These are phyloP conservation scores for Leptodactylus fuscus DNA, from an alignment of 2,113 vertebrate species.

Conservation along the genomic window DNA sequence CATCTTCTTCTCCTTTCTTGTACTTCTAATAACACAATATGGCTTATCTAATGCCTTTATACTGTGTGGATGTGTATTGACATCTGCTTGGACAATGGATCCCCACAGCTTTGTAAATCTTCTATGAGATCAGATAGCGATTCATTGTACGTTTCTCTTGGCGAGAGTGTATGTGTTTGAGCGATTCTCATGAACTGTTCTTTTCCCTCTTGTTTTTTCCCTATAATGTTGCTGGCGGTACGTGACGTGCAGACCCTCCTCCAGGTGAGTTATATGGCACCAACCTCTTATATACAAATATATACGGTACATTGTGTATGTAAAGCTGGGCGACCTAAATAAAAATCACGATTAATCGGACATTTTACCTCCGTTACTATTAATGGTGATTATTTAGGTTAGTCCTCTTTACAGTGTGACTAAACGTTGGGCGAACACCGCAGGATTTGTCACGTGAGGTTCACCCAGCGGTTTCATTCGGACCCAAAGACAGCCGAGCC, in stretches of 20 bases:
- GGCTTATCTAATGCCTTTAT: neutral
- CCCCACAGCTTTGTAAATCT: neutral
- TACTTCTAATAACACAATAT: neutral
- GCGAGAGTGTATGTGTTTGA: neutral
- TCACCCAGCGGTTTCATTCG: too few relatives aligned
- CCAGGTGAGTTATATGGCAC: constrained; percentile 76
- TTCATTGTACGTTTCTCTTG: neutral
- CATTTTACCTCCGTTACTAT: too few relatives aligned
- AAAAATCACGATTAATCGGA: too few relatives aligned
- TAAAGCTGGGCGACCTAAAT: too few relatives aligned
- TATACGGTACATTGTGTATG: neutral
- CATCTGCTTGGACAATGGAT: constrained; percentile 2
- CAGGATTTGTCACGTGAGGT: too few relatives aligned
- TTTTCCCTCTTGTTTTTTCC: constrained; percentile 39
- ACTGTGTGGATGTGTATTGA: neutral
- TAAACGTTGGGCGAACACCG: too few relatives aligned
- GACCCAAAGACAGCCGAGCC: too few relatives aligned
- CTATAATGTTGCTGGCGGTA: neutral
- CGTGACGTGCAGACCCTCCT: constrained; percentile 78
- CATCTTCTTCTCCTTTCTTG: constrained; percentile 26
- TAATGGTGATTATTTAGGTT: neutral
- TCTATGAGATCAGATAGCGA: neutral
- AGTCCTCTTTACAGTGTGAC: too few relatives aligned
- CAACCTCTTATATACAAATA: too few relatives aligned
- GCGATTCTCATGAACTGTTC: constrained; percentile 9